phyloP scores from a whole-genome alignment of 2,888 invertebrate species.

The Trimorus sp. region DNA sequence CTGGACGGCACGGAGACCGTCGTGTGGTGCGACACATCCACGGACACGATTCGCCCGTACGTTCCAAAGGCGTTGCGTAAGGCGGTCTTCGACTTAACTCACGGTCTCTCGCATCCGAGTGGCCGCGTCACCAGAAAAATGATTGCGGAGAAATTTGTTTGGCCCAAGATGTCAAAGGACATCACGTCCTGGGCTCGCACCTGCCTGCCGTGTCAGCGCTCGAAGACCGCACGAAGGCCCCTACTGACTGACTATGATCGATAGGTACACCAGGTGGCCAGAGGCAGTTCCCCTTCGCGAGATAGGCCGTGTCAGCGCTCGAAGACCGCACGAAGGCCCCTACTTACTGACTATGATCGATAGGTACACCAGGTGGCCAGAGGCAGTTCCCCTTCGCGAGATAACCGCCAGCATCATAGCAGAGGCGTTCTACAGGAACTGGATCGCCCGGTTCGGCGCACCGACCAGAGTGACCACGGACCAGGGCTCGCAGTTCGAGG shows the following conservation, averaged over 20 bases:
- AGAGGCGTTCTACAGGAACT: too few species aligned
- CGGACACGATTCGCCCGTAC: slow-evolving; percentile 3
- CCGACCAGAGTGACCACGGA: neutral
- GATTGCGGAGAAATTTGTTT: slow-evolving; percentile 67
- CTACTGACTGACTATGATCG: too few species aligned
- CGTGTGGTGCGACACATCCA: slow-evolving; percentile 12
- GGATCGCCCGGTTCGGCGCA: too few species aligned
- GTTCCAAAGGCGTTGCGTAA: neutral
- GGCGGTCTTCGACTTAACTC: slow-evolving; percentile 47
- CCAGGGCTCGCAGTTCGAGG: too few species aligned
- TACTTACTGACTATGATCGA: too few species aligned
- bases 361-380: too few species aligned
- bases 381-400: too few species aligned
- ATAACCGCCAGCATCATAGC: too few species aligned
- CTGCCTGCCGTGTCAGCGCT: slow-evolving; percentile 71
- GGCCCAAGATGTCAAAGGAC: slow-evolving; percentile 70
- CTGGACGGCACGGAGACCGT: slow-evolving; percentile 15
- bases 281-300: too few species aligned
- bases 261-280: slow-evolving; percentile 67
- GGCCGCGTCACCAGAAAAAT: slow-evolving; percentile 56
- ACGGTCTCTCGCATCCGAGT: slow-evolving; percentile 28
- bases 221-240: slow-evolving; percentile 72
- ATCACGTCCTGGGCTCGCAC: slow-evolving; percentile 69
- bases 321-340: too few species aligned
- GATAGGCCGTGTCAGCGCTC: too few species aligned